Conservation (phyloP, 2,888 invertebrate species). For the Phymatocera aterrima region DNA sequence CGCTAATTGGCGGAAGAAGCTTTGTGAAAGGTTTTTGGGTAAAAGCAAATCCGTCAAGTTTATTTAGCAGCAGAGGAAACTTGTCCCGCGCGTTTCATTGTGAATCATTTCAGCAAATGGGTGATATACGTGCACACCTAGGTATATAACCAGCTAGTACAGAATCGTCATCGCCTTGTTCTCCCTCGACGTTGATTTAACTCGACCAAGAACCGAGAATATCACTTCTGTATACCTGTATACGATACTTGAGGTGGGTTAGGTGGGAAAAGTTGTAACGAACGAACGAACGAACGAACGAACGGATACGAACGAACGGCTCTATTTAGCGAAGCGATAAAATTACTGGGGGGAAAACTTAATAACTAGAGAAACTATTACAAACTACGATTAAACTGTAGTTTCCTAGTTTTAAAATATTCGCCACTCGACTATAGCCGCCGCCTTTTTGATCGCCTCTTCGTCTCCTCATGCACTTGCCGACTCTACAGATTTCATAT, state of each 20-base stretch:
- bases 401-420: slow-evolving; percentile 36
- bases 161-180: too few relatives aligned
- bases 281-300: too few relatives aligned
- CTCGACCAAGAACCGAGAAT: too few relatives aligned
- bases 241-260: too few relatives aligned
- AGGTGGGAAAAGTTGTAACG: background rate
- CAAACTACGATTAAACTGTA: slow-evolving; percentile 20
- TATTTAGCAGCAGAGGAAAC: background rate
- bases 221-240: too few relatives aligned
- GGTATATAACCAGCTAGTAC: too few relatives aligned
- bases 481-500: background rate
- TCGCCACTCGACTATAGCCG: too few relatives aligned
- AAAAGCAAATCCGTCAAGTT: background rate
- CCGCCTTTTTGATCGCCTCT: too few relatives aligned
- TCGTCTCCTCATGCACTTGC: too few relatives aligned
- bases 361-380: slow-evolving; percentile 10
- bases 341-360: slow-evolving; percentile 16
- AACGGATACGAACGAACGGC: background rate
- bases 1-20: slow-evolving; percentile 16
- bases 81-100: background rate
- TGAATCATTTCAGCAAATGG: too few relatives aligned
- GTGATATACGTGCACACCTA: too few relatives aligned
- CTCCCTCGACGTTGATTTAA: too few relatives aligned
- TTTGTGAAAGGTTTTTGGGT: background rate
- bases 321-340: slow-evolving; percentile 11